A percentile compares a stretch with the other conserved stretches of the same genome.
These are phyloP conservation scores for Bucco capensis DNA, from an alignment of 2,113 vertebrate genomes.

Conservation along the genomic window DNA sequence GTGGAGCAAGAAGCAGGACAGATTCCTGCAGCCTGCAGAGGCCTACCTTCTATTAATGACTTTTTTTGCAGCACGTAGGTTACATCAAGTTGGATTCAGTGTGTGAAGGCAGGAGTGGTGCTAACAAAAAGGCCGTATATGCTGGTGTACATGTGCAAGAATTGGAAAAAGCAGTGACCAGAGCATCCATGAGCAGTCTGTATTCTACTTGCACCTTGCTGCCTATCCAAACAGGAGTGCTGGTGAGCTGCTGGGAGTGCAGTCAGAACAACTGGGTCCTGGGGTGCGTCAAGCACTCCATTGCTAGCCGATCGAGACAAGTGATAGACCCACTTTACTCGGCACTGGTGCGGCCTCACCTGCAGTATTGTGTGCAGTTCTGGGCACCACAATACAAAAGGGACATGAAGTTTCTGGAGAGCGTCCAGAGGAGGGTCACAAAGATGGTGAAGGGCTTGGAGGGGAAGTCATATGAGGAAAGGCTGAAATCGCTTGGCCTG, in stretches of 20 bases:
- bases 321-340: no score
- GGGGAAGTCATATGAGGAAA: no score
- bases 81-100: not conserved
- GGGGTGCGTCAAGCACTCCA: no score
- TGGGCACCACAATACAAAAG: no score
- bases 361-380: no score
- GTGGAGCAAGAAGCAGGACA: not conserved
- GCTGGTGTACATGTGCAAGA: not conserved
- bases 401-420: no score
- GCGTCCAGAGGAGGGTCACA: no score
- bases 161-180: not conserved
- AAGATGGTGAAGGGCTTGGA: no score
- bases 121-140: not conserved
- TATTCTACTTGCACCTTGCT: rapidly evolving
- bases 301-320: no score
- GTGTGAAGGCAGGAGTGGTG: not conserved
- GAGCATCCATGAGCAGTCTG: not conserved
- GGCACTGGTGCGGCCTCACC: no score
- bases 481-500: no score
- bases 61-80: not conserved
- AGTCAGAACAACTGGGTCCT: not conserved
- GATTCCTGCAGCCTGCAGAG: not conserved
- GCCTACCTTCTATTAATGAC: not conserved
- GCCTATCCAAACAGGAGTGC: not conserved
- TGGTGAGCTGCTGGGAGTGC: not conserved